Evolutionary conservation across 2,113 vertebrate species (phyloP), one percentile per base, ranked within the genome.

Genomic region (Tetraodon nigroviridis): DNA sequence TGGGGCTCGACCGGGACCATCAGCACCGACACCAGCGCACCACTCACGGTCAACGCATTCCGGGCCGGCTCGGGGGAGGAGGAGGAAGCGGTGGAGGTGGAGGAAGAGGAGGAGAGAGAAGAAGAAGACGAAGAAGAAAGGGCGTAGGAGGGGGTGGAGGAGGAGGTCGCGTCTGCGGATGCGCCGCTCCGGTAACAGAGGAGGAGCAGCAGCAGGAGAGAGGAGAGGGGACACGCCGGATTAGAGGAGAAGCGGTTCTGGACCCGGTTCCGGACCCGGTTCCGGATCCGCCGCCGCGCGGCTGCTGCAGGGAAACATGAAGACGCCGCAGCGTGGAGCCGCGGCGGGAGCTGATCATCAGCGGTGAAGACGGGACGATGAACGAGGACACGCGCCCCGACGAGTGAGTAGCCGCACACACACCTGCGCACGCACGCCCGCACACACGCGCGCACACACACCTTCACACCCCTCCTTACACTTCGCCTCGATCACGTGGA

Each of bases 351-450:
- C 48, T 65, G 5, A 3, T 68, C 21, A 81, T 87, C 81, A 81
- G 80, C 81, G 80, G 84, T 90, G 90, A 88, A 83, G 78, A 79
- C 86, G 87, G 50, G 55, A 94, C 83, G 64, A 95, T 95, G 93
- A 94, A 80, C 87, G 93, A 94, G 80, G 93, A 94, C 88, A 87
- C 90, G 89, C 90, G 91, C 75, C 93, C 92, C 79, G 93, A 95
- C 91, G 92, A 95, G 94, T 95, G 86, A 95, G 93, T 92, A 62
- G 15, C 29, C 7, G 18, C 2, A 55, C 63, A 40, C 58, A 55
- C 66, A 65, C 73, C 45, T 56, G 50, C 52, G 41, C 56, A 69
- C 63, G 55, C 58, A 62, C 59, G 52, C 48, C 57, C 67, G 62
- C 60, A 63, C 53, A 49, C 16, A 32, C 65, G 40, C 41, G 13